A percentile compares a stretch with the other conserved stretches of the same genome.
phyloP scores from a whole-genome alignment of 2,797 vertebrate species.

The Argya squamiceps region DNA sequence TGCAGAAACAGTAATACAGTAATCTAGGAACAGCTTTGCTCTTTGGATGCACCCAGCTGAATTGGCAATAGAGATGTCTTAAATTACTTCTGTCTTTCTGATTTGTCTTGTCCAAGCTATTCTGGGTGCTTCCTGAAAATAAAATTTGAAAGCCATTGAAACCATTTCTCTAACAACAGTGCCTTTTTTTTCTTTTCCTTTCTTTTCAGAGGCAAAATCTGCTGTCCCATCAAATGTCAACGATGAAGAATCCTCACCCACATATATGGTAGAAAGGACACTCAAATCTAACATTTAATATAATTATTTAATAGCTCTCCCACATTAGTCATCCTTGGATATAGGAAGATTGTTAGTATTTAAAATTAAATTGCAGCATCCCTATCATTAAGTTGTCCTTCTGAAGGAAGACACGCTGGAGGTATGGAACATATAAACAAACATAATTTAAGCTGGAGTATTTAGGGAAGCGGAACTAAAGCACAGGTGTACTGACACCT shows the following conservation, averaged over 20 bases:
- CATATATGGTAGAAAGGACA: background rate
- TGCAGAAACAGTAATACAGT: background rate
- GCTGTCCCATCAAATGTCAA: background rate
- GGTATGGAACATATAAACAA: constrained; percentile 24
- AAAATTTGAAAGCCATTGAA: background rate
- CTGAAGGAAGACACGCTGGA: background rate
- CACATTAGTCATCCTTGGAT: background rate
- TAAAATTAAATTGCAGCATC: background rate
- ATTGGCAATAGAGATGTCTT: background rate
- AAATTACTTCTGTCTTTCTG: background rate
- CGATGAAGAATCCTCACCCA: background rate
- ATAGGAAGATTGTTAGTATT: background rate
- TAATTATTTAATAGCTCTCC: background rate
- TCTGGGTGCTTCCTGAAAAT: background rate
- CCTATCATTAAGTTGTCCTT: constrained; percentile 10
- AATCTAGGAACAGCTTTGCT: background rate
- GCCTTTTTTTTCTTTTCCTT: background rate
- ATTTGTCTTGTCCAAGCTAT: background rate
- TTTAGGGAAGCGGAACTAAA: constrained; percentile 38
- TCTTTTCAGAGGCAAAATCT: background rate
- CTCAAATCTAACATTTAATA: background rate
- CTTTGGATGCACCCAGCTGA: background rate
- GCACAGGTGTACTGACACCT: fast-evolving
- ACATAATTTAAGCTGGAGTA: background rate
- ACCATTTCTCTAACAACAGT: background rate